Evolutionary conservation across 2,797 vertebrate species (phyloP), one percentile per base, ranked within the genome.

Genomic region (Anabacerthia variegaticeps): DNA sequence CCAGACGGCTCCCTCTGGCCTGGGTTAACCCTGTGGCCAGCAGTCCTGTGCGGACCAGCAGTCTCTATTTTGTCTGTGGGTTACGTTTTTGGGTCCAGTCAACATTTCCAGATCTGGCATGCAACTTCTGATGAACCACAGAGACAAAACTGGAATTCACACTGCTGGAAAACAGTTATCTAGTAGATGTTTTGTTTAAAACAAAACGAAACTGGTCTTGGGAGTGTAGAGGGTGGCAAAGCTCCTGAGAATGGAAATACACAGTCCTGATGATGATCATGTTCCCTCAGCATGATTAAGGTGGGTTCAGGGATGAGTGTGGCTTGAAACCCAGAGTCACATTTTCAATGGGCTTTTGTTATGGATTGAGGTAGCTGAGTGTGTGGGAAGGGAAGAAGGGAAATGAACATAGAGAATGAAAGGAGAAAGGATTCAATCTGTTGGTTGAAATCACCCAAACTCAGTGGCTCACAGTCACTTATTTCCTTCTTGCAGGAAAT

Each of bases 211-310:
- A 68, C 48, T 43, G 2, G 2, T 36, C 9, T n/a, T 52, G 8
- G 11, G 32, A 6, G 1, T 3, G 0, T 12, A 7, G 46, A 58
- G 26, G 5, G 10, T 12, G 5, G 13, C 36, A 85, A 51, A 22
- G 12, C 30, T 48, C 11, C 16, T 30, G 54, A 51, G 14, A 30
- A 59, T n/a, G 26, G 37, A 77, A 86, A 77, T 65, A 39, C 9
- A 32, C 9, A 32, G 12, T 37, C 19, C 61, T 71, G 32, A 15
- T 56, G 9, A 65, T 23, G 7, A 15, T 56, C 8, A 65, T 23
- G 7, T 46, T 82, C n/a, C 23, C 24, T 56, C 43, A 63, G 32
- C 22, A 51, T 62, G 18, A 74, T 61, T 76, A 76, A 92, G 17
- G 16, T 87, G 59, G 10, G 8, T 71, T 90, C n/a, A 55, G 30